Percentiles rank a stretch among this genome's conserved stretches.
phyloP scores from a whole-genome alignment of 2,113 vertebrate genomes.

The Stercorarius parasiticus region DNA sequence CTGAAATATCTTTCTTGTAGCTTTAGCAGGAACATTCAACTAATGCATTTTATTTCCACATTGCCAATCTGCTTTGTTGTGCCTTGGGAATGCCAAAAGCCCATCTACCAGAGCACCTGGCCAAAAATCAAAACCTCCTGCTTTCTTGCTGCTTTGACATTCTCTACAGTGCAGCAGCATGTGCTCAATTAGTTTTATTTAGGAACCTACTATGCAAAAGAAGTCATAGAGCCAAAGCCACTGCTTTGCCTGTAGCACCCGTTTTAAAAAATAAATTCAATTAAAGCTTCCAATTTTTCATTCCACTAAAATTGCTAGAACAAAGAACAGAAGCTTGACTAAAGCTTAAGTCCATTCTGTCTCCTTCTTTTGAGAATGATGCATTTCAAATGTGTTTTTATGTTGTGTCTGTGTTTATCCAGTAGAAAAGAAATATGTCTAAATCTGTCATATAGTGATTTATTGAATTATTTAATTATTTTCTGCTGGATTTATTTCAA shows the following conservation, averaged over 20 bases:
- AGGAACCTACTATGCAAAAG: background rate
- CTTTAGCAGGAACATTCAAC: background rate
- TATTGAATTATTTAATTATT: background rate
- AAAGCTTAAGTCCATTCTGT: background rate
- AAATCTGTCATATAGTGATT: background rate
- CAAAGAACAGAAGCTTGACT: background rate
- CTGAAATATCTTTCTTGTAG: background rate
- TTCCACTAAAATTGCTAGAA: background rate
- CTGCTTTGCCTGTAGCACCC: background rate
- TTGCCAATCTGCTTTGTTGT: background rate
- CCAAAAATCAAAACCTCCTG: background rate
- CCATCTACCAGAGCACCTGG: background rate
- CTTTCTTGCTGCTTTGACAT: background rate
- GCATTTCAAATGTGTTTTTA: background rate
- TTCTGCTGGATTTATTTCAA: background rate
- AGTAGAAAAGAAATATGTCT: background rate
- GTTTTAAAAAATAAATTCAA: background rate
- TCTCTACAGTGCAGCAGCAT: background rate
- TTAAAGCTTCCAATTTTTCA: background rate
- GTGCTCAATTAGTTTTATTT: background rate
- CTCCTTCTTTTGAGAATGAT: background rate
- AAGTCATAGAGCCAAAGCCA: background rate
- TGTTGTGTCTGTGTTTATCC: background rate
- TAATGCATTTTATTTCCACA: background rate
- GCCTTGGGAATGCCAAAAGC: background rate